Base-by-base conservation (phyloP, 2,113 vertebrate genomes). In the Meles meles region DNA sequence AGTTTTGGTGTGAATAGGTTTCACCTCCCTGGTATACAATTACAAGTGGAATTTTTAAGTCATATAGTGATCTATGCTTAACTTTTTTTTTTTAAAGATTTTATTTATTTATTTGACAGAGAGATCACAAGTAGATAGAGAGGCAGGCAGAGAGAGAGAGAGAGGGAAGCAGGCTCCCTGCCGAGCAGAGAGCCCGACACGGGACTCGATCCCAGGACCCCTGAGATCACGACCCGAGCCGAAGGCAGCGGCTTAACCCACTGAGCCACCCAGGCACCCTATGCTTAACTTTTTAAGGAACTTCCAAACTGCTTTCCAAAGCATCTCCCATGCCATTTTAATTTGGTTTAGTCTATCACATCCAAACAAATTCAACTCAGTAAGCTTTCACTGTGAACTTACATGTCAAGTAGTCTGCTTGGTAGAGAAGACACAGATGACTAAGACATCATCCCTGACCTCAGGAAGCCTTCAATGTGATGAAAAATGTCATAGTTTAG, bases 231-330 rank as follows among this genome's bases (percentile, higher is more conserved):
- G n/a, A n/a, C n/a, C n/a, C n/a, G n/a, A n/a, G n/a, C n/a, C n/a
- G n/a, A n/a, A n/a, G n/a, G n/a, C n/a, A n/a, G n/a, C n/a, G n/a
- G n/a, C n/a, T n/a, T n/a, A n/a, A n/a, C n/a, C n/a, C n/a, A n/a
- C n/a, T n/a, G n/a, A n/a, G n/a, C n/a, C n/a, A n/a, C n/a, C n/a
- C n/a, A n/a, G n/a, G n/a, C n/a, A n/a, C n/a, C n/a, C 44, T 93
- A 18, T n/a, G 34, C 71, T 59, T 47, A 86, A 31, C 3, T 37
- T 23, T 55, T 80, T 59, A 44, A 27, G 59, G 29, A 47, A 83
- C 12, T 93, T 90, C 67, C 47, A 74, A 80, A 72, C 12, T 67
- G 31, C 57, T 82, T 79, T 97, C 42, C 86, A 77, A 96, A 90
- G 67, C 18, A 23, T 61, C 3, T 71, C 14, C 44, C 29, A 44